Evolutionary conservation across 2,797 vertebrate genomes (phyloP), one percentile per base, ranked within the genome.

Genomic region (Mormyrus proboscirostris): DNA sequence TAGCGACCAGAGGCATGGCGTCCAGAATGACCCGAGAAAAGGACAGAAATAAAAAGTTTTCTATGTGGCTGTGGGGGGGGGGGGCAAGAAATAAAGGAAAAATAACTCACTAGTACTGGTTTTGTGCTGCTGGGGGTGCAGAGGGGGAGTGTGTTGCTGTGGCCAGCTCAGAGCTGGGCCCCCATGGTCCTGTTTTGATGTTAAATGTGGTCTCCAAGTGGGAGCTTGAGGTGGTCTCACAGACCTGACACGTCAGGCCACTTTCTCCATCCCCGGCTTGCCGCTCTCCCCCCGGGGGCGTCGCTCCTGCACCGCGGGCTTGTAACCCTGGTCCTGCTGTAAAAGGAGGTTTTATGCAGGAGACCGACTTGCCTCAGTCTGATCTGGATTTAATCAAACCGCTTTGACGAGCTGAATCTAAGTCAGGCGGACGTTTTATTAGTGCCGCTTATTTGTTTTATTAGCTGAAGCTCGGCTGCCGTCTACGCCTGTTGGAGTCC

Each of bases 141-240:
- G 57, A 0, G n/a, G n/a, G 57, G 57, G n/a, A 9, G 8, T 25
- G 2, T 62, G 59, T 25, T 65, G 22, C 59, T 65, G 62, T 12
- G 22, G 9, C 25, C 62, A 65, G 62, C 25, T 29, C 25, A 29
- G 62, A 65, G 62, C 91, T 92, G 91, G 49, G 10, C 91, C 89
- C 69, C 14, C 33, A 14, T 14, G 7, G 5, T 76, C 69, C 69
- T 76, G 33, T 41, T 41, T 19, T 5, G 12, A 16, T 33, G 3
- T 33, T 41, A 38, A 76, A 41, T 12, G 29, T 29, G 25, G 62
- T 65, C 62, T 76, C 33, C 69, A 7, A 41, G 69, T 41, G 33
- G 69, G 69, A 0, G 33, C 4, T 16, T 0, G 5, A 41, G 4
- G 69, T 41, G 1, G 33, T 14, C 29, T 38, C 29, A 38, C 69